Evolutionary conservation across 92 coral and sea anemone species (phyloP), one percentile per base, ranked within the genome.

Genomic region (Umimayanthus chanpuru): DNA sequence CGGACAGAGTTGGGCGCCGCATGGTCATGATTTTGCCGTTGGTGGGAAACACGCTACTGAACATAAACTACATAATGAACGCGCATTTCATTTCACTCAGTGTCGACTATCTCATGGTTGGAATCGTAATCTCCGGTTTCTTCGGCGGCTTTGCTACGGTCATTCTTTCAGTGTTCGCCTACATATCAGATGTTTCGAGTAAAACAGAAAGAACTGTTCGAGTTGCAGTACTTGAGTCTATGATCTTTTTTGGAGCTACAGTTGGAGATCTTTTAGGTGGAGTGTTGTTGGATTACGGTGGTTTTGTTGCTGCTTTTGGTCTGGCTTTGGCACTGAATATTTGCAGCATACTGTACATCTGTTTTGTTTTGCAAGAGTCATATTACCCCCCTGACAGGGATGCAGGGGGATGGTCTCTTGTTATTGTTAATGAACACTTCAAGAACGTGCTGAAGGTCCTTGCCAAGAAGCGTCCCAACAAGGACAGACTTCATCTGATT

Each of bases 141-240:
- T 95, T 95, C 91, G 99, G 99, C 68, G 96, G 99, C 9, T 96
- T 91, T 70, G 95, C 96, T 32, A 96, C 98, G 12, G 81, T 83
- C 5, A 89, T 96, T 9, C 88, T 94, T 21, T 92, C 96, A 9
- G 96, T 96, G 15, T 96, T 96, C 73, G 94, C 99, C 9, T 96
- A 96, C 79, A 95, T 96, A 68, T 88, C 98, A 38, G 99, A 96
- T 74, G 88, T 96, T 72, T 92, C 98, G 30, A 98, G 94, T 85
- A 92, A 95, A 88, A 61, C 89, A 1, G 82, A 90, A 8, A 95
- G 99, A 41, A 96, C 99, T 0, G 41, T 90, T 75, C 89, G 99
- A 36, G 94, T 96, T 26, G 92, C 96, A 53, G 82, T 96, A 26
- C 86, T 96, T n/a, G 99, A 96, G 70, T 92, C 99, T 41, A 96